Conservation (phyloP, 2,113 vertebrate genomes). For the Sporophila hypoxantha region DNA sequence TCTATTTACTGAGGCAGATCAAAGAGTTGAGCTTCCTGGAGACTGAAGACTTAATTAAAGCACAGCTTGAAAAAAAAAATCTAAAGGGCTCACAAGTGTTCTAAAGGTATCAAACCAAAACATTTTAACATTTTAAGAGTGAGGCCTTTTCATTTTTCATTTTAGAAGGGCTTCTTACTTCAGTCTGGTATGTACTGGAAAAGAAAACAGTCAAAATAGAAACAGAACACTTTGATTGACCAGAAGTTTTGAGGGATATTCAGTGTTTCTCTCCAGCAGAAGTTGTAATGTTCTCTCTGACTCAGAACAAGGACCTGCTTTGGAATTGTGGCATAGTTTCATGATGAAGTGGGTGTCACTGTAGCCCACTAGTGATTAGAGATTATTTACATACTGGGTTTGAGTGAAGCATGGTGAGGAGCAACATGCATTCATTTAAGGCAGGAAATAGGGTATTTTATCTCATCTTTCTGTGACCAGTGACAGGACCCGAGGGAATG, state of each 20-base stretch:
- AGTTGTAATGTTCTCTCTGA: slow-evolving; percentile 11
- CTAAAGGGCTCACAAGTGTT: neutral
- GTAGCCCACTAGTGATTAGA: neutral
- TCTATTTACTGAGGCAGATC: neutral
- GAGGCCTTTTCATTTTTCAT: neutral
- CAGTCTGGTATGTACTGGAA: neutral
- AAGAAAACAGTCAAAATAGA: slow-evolving; percentile 20
- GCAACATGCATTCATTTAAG: neutral
- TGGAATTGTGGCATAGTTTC: neutral
- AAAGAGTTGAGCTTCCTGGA: neutral
- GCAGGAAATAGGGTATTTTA: neutral
- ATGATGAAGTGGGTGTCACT: neutral
- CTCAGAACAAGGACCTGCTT: neutral
- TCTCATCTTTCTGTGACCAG: too few species aligned
- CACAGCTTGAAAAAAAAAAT: neutral
- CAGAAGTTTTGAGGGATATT: slow-evolving; percentile 35
- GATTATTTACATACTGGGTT: neutral
- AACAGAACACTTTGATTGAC: slow-evolving; percentile 14
- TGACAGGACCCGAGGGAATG: neutral
- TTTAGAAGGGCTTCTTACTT: neutral
- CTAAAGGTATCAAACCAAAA: neutral
- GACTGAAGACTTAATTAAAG: neutral
- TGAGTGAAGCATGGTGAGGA: neutral
- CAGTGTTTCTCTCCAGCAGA: neutral
- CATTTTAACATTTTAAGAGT: neutral